Percentiles rank a stretch among this genome's conserved stretches.
These are phyloP conservation scores for Trichoplusia ni DNA, from an alignment of 1,140 invertebrate species.

Conservation along the genomic window DNA sequence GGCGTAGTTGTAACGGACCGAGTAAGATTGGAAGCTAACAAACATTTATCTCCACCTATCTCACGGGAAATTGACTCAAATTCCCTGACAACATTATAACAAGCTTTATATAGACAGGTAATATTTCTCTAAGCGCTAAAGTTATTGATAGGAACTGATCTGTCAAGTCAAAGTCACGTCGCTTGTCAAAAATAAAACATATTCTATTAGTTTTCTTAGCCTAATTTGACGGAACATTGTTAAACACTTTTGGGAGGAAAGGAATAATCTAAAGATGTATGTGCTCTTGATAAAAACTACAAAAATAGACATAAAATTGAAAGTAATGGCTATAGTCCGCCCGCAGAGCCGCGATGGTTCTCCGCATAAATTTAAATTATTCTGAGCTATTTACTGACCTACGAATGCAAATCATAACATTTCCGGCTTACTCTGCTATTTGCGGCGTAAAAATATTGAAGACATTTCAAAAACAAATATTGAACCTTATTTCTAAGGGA, in stretches of 20 bases:
- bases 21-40: background rate
- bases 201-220: no score
- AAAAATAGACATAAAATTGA: slow-evolving; percentile 35
- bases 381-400: slow-evolving; percentile 39
- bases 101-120: no score
- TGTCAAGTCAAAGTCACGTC: no score
- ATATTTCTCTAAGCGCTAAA: no score
- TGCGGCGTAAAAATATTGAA: background rate
- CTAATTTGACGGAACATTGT: no score
- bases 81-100: no score
- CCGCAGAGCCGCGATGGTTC: slow-evolving; percentile 30
- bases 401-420: slow-evolving; percentile 52
- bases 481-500: background rate
- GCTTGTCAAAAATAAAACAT: no score
- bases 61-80: no score
- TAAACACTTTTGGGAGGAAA: background rate
- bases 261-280: slow-evolving; percentile 36
- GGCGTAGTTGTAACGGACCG: background rate
- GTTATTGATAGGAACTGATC: no score
- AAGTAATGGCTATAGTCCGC: slow-evolving; percentile 5
- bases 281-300: slow-evolving; percentile 33
- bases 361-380: slow-evolving; percentile 49
- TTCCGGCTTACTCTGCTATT: slow-evolving; percentile 38
- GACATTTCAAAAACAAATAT: no score
- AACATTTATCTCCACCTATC: slow-evolving; percentile 2